Evolutionary conservation across 2,797 vertebrate genomes (phyloP).

Genomic region (Numenius phaeopus): DNA sequence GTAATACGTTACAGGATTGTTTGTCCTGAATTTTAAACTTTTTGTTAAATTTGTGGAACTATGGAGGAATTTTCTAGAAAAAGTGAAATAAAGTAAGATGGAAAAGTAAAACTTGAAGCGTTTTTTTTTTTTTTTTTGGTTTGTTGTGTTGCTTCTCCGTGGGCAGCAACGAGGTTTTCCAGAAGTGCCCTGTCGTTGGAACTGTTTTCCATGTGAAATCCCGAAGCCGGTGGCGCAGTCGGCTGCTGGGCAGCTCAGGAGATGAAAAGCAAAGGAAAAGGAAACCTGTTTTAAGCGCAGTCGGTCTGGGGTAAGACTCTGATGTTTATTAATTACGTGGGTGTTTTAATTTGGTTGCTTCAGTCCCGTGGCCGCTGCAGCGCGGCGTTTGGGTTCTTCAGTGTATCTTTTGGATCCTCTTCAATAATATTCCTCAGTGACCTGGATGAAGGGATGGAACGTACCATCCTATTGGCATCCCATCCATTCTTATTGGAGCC

Average conservation of each 20-base stretch:
- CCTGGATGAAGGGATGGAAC: too few species aligned
- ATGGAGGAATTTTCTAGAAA: conserved; percentile 86
- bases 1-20: conserved; percentile 80
- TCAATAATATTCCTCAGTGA: too few species aligned
- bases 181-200: rapidly evolving
- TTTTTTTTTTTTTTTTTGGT: neutral
- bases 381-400: rapidly evolving
- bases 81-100: conserved; percentile 83
- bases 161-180: rapidly evolving
- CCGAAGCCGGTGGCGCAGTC: rapidly evolving
- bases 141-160: neutral
- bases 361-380: neutral
- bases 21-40: conserved; percentile 83
- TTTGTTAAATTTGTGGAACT: conserved; percentile 85
- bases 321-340: rapidly evolving
- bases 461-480: too few species aligned
- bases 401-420: too few species aligned
- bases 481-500: too few species aligned
- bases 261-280: neutral
- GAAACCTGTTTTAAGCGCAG: neutral
- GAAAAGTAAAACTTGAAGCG: conserved; percentile 34
- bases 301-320: neutral
- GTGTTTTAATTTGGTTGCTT: rapidly evolving
- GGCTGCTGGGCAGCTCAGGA: neutral
- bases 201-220: neutral